A percentile compares a stretch with the other conserved stretches of the same genome.
These are phyloP conservation scores for Metopolophium dirhodum DNA, from an alignment of 1,140 invertebrate species.

Conservation along the genomic window DNA sequence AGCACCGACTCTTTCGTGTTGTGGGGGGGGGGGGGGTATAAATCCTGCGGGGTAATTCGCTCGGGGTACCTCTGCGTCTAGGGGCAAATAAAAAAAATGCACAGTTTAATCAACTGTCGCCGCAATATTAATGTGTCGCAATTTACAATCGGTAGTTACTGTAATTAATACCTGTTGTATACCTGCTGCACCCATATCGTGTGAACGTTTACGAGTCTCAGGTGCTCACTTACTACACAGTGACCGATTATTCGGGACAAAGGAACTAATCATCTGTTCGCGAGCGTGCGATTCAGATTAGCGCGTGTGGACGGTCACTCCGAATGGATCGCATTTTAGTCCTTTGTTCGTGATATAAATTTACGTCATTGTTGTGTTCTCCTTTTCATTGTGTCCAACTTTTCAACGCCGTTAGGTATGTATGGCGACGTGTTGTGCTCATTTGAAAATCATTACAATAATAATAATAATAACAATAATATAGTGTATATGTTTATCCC, in stretches of 20 bases:
- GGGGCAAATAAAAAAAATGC: not conserved
- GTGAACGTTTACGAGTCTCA: not conserved
- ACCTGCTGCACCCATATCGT: not conserved
- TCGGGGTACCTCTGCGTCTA: fast-evolving
- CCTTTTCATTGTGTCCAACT: not conserved
- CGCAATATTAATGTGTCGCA: not conserved
- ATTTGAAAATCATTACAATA: not conserved
- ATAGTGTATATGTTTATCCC: not conserved
- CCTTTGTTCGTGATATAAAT: not conserved
- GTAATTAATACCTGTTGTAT: not conserved
- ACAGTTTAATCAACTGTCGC: not conserved
- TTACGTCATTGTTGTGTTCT: not conserved
- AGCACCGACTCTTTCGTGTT: too few species aligned
- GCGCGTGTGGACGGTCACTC: not conserved
- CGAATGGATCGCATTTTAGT: not conserved
- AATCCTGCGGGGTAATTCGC: fast-evolving
- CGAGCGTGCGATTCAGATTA: not conserved
- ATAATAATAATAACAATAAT: not conserved
- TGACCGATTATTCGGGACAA: not conserved
- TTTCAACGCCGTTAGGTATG: not conserved
- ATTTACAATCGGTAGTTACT: not conserved
- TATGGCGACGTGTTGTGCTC: not conserved
- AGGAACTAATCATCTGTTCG: conserved; percentile 2
- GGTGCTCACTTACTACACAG: not conserved
- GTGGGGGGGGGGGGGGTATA: not conserved